Evolutionary conservation across 2,113 vertebrate genomes (phyloP), one percentile per base, ranked within the genome.

Genomic region (Harpagus bidentatus): DNA sequence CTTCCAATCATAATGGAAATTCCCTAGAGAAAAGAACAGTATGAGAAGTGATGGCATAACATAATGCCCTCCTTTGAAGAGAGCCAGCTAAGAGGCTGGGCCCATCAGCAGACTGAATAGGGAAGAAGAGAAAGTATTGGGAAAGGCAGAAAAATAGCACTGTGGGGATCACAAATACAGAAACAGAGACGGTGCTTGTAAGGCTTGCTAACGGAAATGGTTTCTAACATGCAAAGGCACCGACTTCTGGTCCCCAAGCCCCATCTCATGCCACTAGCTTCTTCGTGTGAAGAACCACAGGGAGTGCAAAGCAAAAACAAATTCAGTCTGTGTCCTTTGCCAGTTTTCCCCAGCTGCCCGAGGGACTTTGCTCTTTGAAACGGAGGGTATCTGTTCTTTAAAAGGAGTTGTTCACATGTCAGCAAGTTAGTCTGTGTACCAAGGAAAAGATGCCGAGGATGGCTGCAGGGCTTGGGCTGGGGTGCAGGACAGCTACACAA

Each of bases 391-490:
- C 97, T 96, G 88, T 56, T 94, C 92, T 95, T 89, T 70, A 58
- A 16, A 89, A 82, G 93, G 48, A 95, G 73, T 34, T 97, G 97
- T 95, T 95, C 95, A 85, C 95, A 95, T 94, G 96, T 94, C 96
- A 96, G 89, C 89, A 82, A 82, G n/a, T 76, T 82, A 4, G 38
- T 12, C 82, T 73, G 76, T 11, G 84, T 42, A 88, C 82, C 80
- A 78, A n/a, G 91, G 74, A 61, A 58, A 38, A 73, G 93, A 87
- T n/a, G 69, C 71, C 0, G 47, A 65, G 88, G 58, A 32, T 81
- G 86, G 92, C 90, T 80, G 84, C 70, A 62, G 91, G 90, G 95
- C 86, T 45, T 3, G 94, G 83, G 73, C 86, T 78, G 77, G 83
- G 73, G 17, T 14, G 9, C 61, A 48, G 94, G 89, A 85, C 87